Percentiles rank a stretch among this genome's conserved stretches.
phyloP scores from a whole-genome alignment of 1,140 invertebrate species.

The Drosophila virilis region DNA sequence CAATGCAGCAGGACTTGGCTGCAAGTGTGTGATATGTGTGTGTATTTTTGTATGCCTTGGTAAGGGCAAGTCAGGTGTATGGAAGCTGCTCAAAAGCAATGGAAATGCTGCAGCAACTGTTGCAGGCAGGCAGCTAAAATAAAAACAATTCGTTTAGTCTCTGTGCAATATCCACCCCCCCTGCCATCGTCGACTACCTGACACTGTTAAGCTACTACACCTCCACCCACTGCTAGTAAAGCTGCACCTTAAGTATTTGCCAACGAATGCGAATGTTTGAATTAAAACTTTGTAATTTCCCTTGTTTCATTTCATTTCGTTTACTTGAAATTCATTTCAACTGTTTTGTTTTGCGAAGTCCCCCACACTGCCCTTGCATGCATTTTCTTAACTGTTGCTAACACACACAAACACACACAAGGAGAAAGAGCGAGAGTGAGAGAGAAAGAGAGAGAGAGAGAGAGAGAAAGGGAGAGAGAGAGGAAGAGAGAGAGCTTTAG shows the following conservation, averaged over 20 bases:
- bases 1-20: neutral
- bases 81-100: conserved; percentile 22
- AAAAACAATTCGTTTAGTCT: conserved; percentile 67
- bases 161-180: conserved; percentile 32
- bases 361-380: conserved; percentile 16
- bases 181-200: too few species aligned
- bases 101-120: conserved; percentile 2
- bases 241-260: conserved; percentile 78
- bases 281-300: conserved; percentile 83
- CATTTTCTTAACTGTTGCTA: conserved; percentile 55
- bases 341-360: conserved; percentile 45
- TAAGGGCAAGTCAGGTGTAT: conserved; percentile 32
- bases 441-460: neutral
- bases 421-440: neutral
- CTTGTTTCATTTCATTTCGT: conserved; percentile 82
- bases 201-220: neutral
- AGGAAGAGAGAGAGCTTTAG: neutral
- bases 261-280: conserved; percentile 80
- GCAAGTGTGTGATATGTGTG: conserved; percentile 19
- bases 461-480: neutral
- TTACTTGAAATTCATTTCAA: conserved; percentile 79
- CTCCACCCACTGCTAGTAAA: conserved; percentile 33
- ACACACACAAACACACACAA: conserved; percentile 3
- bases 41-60: conserved; percentile 21
- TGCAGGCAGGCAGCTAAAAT: conserved; percentile 49